phyloP scores from a whole-genome alignment of 2,888 invertebrate species.

The Altica lythri region DNA sequence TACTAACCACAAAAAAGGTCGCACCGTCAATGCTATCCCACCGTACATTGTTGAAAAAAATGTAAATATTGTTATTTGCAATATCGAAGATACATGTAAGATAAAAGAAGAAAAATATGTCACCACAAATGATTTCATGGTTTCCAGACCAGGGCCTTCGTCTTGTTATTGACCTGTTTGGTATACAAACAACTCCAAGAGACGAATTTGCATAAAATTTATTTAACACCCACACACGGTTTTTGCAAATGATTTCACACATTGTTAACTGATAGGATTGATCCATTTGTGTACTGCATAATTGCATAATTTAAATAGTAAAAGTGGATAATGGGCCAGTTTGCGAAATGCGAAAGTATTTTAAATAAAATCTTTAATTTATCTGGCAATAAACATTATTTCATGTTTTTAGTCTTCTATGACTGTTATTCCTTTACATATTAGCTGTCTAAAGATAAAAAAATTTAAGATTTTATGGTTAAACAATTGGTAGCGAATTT shows the following conservation, averaged over 20 bases:
- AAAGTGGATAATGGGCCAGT: not conserved
- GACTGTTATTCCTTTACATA: too few species aligned
- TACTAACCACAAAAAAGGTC: slow-evolving; percentile 2
- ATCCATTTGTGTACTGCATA: not conserved
- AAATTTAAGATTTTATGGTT: too few species aligned
- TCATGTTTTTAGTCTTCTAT: too few species aligned
- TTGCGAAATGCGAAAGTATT: too few species aligned
- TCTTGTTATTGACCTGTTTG: slow-evolving; percentile 20
- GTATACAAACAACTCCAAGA: not conserved
- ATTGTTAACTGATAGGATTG: not conserved
- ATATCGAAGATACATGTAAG: slow-evolving; percentile 8
- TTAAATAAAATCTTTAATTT: too few species aligned
- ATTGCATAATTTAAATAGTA: not conserved
- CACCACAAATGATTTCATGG: not conserved
- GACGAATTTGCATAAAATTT: slow-evolving; percentile 14
- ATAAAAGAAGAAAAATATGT: slow-evolving; percentile 5
- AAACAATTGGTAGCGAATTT: too few species aligned
- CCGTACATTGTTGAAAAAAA: slow-evolving; percentile 12
- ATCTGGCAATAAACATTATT: too few species aligned
- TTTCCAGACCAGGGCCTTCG: slow-evolving; percentile 3
- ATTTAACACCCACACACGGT: slow-evolving; percentile 17
- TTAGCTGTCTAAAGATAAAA: too few species aligned
- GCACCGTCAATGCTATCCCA: not conserved
- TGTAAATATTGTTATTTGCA: slow-evolving; percentile 14
- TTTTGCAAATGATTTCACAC: not conserved